Conservation (phyloP, 2,797 vertebrate species). For the Eulemur rubriventer region DNA sequence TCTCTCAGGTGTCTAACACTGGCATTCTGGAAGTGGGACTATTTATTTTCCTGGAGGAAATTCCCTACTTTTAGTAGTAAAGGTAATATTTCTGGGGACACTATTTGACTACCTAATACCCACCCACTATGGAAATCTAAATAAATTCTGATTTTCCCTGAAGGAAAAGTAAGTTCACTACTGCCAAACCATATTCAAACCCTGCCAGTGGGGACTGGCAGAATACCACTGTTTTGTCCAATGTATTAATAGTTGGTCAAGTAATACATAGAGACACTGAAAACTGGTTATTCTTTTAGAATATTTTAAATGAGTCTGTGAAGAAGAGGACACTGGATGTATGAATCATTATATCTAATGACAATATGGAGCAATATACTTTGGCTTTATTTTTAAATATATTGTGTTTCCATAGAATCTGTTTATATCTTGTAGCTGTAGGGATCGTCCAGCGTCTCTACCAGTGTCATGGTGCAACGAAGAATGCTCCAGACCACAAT, state of each 20-base stretch:
- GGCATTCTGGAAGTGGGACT: not conserved
- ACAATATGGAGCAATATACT: not conserved
- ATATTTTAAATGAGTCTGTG: not conserved
- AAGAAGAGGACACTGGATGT: not conserved
- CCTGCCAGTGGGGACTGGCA: not conserved
- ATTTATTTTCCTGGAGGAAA: not conserved
- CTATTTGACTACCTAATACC: not conserved
- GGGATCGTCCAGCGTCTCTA: too few species aligned
- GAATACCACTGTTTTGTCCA: not conserved
- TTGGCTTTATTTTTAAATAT: slow-evolving; percentile 34
- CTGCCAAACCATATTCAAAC: not conserved
- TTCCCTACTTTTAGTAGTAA: not conserved
- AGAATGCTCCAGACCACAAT: too few species aligned
- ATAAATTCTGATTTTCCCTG: not conserved
- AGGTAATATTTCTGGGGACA: not conserved
- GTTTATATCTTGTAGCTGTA: too few species aligned
- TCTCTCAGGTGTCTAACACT: not conserved
- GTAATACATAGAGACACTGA: not conserved
- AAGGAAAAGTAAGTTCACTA: slow-evolving; percentile 32
- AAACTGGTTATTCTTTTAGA: not conserved
- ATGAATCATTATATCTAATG: not conserved
- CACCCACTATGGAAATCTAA: not conserved
- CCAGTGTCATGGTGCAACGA: too few species aligned
- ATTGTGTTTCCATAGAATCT: not conserved
- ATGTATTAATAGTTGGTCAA: not conserved